Percentiles rank a stretch among this genome's conserved stretches.
Evolutionary conservation across 2,797 vertebrate species (phyloP).

Genomic region (Enteromius mattozi): DNA sequence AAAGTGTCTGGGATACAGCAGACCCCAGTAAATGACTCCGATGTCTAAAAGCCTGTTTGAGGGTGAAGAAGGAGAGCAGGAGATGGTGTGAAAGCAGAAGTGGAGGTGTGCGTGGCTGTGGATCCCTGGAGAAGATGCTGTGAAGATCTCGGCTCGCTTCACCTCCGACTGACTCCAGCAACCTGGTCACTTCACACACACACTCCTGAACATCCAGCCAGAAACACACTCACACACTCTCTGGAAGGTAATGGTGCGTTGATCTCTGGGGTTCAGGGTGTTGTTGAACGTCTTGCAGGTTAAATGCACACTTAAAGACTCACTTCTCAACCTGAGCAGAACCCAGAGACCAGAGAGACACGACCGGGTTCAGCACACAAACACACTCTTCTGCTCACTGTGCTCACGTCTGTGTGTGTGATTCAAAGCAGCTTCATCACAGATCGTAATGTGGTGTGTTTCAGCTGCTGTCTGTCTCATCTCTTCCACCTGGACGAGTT

Average conservation of each 20-base stretch:
- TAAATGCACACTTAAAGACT: constrained; percentile 51
- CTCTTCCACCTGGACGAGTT: no score
- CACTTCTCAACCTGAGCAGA: constrained; percentile 26
- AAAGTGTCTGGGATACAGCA: not conserved
- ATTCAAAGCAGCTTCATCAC: not conserved
- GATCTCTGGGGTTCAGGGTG: constrained; percentile 40
- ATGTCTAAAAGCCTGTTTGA: constrained; percentile 9
- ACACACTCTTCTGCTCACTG: constrained; percentile 39
- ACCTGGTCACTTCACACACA: constrained; percentile 69
- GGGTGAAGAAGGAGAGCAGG: constrained; percentile 35
- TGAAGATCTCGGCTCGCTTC: constrained; percentile 74
- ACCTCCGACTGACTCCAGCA: constrained; percentile 79
- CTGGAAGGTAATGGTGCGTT: constrained; percentile 44
- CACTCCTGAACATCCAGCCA: constrained; percentile 42
- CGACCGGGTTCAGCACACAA: constrained; percentile 35
- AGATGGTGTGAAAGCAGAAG: constrained; percentile 59
- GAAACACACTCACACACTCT: constrained; percentile 26
- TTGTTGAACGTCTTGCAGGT: constrained; percentile 42
- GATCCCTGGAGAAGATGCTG: constrained; percentile 75
- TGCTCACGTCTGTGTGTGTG: not conserved
- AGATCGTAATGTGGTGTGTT: not conserved
- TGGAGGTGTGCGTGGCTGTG: constrained; percentile 62
- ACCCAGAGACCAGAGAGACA: constrained; percentile 13
- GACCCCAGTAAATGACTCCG: not conserved
- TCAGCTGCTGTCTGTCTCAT: not conserved